Conservation (phyloP, 2,113 vertebrate genomes). For the Heteronetta atricapilla region DNA sequence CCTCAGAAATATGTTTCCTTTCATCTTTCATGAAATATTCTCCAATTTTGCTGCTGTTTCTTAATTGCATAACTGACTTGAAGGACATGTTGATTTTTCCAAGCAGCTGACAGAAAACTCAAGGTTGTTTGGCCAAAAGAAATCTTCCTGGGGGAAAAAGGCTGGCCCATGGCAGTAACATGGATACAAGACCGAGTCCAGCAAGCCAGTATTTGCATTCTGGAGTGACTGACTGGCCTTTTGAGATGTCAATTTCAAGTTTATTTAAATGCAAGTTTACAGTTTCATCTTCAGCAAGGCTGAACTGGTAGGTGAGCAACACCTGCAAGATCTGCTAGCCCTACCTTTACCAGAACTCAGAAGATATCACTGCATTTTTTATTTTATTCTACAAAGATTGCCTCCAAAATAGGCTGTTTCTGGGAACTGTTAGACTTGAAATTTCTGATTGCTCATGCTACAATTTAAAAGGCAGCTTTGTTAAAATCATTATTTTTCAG, state of each 20-base stretch:
- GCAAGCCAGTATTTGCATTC: neutral
- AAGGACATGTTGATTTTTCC: neutral
- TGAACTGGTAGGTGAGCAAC: neutral
- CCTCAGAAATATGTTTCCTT: neutral
- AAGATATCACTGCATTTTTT: neutral
- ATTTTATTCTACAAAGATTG: neutral
- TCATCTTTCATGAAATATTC: neutral
- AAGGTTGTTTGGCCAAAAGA: neutral
- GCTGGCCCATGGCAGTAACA: neutral
- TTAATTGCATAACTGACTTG: neutral
- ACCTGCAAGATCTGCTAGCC: neutral
- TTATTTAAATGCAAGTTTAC: neutral
- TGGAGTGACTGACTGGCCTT: neutral
- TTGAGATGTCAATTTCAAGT: neutral
- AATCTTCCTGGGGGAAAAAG: neutral
- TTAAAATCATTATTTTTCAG: conserved; percentile 47
- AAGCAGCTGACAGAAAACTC: neutral
- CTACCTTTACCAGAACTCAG: neutral
- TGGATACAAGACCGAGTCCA: fast-evolving
- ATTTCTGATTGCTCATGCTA: conserved; percentile 44
- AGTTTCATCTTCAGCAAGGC: neutral
- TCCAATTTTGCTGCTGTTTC: neutral
- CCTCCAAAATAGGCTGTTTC: neutral
- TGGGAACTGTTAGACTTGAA: neutral
- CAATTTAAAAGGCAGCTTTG: neutral